Base-by-base conservation (phyloP, 1,140 invertebrate species). In the Drosophila serrata region DNA sequence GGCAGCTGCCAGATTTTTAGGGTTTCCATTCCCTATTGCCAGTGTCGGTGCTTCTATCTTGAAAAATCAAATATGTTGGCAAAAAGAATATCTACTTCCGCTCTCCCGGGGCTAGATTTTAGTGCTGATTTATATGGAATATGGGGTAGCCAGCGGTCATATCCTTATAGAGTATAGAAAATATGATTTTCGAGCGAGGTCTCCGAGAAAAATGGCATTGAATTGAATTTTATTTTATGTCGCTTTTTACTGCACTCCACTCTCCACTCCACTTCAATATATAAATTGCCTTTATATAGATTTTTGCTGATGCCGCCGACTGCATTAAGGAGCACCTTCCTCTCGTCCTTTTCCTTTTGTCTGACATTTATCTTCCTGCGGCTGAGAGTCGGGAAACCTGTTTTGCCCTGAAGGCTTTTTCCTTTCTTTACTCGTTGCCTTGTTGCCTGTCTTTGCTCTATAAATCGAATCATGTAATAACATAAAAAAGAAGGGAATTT, bases 211-310 rank as follows among this genome's bases (percentile, higher is more conserved):
- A 79, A 82, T 79, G 59, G 33, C 60, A 27, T 77, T 68, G 70
- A 82, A 88, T 87, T 88, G 82, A 86, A 69, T 69, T 67, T 67
- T 33, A 86, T 86, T 86, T 86, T 86, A 86, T 79, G 82, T 78
- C 74, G 81, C 53, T 9, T 57, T 48, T 40, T 46, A 56, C 58
- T 53, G 62, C 65, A 69, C 46, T 48, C 29, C 35, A 17, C 29
- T 45, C 29, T 45, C 9, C 39, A 2, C n/a, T 51, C 22, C 65
- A 79, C 74, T 81, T 60, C 67, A 76, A 49, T 49, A 62, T 75
- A 87, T 87, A 82, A 77, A 87, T 87, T 82, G 80, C 76, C 84
- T 82, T 67, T 79, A 80, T 79, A 87, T 78, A 88, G 85, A 82
- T 81, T 79, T 79, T 61, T 69, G 79, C 46, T 76, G 79, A 60